phyloP scores from a whole-genome alignment of 2,888 invertebrate genomes.

The Terebella lapidaria region DNA sequence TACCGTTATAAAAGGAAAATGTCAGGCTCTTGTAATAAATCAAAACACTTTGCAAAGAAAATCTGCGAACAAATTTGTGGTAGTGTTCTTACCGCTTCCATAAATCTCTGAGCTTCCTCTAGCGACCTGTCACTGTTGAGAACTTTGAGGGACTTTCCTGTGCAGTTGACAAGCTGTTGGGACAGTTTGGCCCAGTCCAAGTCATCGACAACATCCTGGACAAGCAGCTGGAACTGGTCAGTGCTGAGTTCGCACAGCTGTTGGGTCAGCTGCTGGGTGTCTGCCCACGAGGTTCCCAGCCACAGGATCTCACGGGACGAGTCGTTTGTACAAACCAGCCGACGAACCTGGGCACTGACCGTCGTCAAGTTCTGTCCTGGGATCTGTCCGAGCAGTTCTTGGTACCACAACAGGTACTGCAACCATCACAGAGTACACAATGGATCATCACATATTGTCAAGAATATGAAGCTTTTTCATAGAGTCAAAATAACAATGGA shows the following conservation, averaged over 20 bases:
- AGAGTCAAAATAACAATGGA: not conserved
- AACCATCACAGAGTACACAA: no score
- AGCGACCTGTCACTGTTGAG: not conserved
- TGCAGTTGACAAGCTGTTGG: not conserved
- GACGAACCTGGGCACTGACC: not conserved
- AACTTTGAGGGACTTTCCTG: not conserved
- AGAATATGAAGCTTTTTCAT: not conserved
- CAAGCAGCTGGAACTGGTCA: slow-evolving; percentile 8
- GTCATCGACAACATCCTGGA: slow-evolving; percentile 5
- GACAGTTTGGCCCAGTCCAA: not conserved
- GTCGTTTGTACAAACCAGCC: not conserved
- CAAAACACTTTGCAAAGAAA: no score
- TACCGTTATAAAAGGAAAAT: no score
- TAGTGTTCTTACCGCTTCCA: not conserved
- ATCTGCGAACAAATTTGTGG: no score
- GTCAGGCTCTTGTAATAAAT: no score
- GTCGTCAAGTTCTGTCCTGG: not conserved
- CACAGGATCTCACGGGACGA: not conserved
- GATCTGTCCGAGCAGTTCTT: not conserved
- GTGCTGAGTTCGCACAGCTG: slow-evolving; percentile 17
- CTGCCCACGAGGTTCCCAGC: slow-evolving; percentile 1
- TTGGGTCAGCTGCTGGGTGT: slow-evolving; percentile 24
- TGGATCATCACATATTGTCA: not conserved
- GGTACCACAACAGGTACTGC: not conserved
- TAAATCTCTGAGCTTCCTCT: not conserved